Conservation (phyloP, 2,113 vertebrate genomes). For the Marcusenius ussheri region DNA sequence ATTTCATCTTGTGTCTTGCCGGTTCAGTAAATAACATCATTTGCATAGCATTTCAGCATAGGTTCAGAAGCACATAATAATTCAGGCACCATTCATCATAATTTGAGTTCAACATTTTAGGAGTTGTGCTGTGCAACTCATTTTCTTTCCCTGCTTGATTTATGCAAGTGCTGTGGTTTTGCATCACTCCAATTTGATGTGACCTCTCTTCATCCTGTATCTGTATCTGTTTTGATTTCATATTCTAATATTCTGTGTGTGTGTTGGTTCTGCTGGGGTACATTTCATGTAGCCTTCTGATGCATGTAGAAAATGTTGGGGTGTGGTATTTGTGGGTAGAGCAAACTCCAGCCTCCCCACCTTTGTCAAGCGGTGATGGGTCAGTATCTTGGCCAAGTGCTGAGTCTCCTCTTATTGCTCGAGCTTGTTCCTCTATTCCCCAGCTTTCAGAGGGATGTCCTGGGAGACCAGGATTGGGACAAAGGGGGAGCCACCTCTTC, state of each 20-base stretch:
- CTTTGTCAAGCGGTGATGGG: constrained; percentile 58
- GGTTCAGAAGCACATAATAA: background rate
- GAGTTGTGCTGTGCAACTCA: background rate
- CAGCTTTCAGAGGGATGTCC: background rate
- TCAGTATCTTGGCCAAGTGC: constrained; percentile 37
- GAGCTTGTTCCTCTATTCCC: constrained; percentile 25
- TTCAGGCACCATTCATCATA: background rate
- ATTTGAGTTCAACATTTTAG: background rate
- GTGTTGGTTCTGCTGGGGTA: constrained; percentile 28
- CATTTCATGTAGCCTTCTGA: constrained; percentile 70
- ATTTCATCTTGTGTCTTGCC: background rate
- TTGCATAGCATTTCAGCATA: background rate
- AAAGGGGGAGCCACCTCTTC: background rate
- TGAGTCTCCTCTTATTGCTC: constrained; percentile 47
- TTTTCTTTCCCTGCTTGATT: background rate
- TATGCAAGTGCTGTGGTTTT: background rate
- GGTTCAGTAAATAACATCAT: background rate
- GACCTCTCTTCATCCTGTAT: background rate
- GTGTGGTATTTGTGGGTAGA: constrained; percentile 14
- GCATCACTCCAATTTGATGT: background rate
- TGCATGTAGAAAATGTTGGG: constrained; percentile 56
- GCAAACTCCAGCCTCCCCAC: background rate
- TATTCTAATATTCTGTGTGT: background rate
- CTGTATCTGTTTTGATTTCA: background rate
- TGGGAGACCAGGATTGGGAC: background rate